phyloP scores from a whole-genome alignment of 2,797 vertebrate species.

The Melopsittacus undulatus region DNA sequence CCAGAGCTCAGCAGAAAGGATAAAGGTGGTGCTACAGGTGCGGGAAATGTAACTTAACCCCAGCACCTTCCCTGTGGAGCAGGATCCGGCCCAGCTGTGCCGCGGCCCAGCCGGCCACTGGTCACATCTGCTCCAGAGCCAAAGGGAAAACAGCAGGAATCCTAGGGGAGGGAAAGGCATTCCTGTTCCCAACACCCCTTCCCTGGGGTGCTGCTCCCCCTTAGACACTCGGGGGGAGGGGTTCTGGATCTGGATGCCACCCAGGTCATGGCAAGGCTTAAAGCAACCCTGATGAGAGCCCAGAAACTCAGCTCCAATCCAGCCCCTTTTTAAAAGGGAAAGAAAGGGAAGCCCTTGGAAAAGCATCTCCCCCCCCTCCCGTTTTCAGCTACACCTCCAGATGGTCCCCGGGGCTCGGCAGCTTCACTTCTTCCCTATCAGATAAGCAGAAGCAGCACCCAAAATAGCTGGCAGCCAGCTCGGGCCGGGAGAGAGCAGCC shows the following conservation, averaged over 20 bases:
- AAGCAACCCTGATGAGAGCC: neutral
- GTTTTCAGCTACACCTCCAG: neutral
- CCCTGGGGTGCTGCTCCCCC: neutral
- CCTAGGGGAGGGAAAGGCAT: neutral
- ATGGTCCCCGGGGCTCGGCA: neutral
- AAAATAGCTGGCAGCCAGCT: conserved; percentile 39
- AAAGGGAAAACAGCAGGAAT: conserved; percentile 1
- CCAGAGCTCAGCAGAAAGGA: neutral
- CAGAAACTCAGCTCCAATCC: neutral
- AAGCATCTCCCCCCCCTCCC: rapidly evolving
- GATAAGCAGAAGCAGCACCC: conserved; percentile 18
- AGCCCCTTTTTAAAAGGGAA: neutral
- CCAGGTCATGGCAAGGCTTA: neutral
- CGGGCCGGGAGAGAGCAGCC: neutral
- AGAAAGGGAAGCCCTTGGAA: neutral
- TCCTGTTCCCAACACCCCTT: neutral
- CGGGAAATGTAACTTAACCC: neutral
- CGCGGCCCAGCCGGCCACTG: neutral
- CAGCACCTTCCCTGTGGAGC: neutral
- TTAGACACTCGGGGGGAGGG: no score
- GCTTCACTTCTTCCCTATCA: neutral
- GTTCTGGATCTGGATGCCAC: neutral
- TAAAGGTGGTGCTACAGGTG: neutral
- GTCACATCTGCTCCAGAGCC: neutral
- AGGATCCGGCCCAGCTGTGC: neutral